Evolutionary conservation across 2,113 vertebrate species (phyloP).

Genomic region (Paratilapia polleni): DNA sequence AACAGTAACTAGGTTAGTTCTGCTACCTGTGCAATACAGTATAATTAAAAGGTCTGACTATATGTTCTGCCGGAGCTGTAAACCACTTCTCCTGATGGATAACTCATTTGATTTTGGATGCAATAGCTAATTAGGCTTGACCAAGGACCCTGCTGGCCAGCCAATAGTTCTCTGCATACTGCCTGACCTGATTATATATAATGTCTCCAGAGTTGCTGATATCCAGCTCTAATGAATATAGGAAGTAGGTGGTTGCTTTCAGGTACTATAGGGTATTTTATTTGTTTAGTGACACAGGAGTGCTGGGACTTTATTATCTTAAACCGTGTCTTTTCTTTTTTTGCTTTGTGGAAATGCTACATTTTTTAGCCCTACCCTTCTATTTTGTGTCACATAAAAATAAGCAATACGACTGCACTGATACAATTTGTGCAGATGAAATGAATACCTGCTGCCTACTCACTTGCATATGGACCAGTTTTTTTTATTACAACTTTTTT

Average conservation of each 20-base stretch:
- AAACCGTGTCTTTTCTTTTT: not conserved
- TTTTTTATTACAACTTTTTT: conserved; percentile 34
- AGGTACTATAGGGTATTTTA: not conserved
- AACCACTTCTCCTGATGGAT: conserved; percentile 44
- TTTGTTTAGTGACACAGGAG: conserved; percentile 4
- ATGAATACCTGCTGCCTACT: conserved; percentile 6
- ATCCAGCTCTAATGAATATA: conserved; percentile 21
- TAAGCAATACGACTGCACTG: not conserved
- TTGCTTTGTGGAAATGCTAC: not conserved
- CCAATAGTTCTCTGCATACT: conserved; percentile 9
- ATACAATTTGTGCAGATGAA: conserved; percentile 17
- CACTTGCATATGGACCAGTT: not conserved
- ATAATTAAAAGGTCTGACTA: conserved; percentile 24
- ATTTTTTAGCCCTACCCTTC: conserved; percentile 1
- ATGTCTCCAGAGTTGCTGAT: conserved; percentile 23
- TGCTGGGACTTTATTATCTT: not conserved
- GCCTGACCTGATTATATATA: conserved; percentile 42
- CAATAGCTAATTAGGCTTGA: conserved; percentile 62
- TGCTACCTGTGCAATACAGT: conserved; percentile 50
- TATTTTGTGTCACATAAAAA: conserved; percentile 10
- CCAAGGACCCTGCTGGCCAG: conserved; percentile 27
- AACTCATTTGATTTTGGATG: conserved; percentile 54
- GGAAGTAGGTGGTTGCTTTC: not conserved
- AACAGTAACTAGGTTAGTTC: conserved; percentile 20
- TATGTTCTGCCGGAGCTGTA: conserved; percentile 15